Conservation (phyloP, 2,797 vertebrate species). For the Dendrocincla fuliginosa region DNA sequence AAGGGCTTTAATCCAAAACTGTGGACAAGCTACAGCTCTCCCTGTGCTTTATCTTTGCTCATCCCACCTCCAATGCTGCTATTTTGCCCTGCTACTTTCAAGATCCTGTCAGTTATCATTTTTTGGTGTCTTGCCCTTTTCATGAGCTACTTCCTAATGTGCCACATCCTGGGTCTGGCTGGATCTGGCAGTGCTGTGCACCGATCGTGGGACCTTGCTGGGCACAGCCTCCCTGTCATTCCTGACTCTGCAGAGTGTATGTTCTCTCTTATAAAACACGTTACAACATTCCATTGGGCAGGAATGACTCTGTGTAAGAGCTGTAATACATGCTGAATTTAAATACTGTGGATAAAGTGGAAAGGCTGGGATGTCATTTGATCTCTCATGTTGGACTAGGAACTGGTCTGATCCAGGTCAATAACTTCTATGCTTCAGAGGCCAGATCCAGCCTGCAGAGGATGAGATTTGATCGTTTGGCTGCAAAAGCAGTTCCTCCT, state of each 20-base stretch:
- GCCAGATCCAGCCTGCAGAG: not conserved
- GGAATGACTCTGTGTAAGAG: not conserved
- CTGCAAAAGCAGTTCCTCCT: not conserved
- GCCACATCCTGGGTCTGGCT: not conserved
- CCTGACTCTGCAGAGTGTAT: not conserved
- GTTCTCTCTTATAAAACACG: not conserved
- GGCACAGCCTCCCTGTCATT: not conserved
- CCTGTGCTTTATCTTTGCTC: not conserved
- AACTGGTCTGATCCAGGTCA: not conserved
- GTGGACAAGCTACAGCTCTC: not conserved
- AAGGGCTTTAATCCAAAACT: not conserved
- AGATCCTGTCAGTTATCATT: conserved; percentile 21
- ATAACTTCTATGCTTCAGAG: not conserved
- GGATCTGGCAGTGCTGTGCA: fast-evolving
- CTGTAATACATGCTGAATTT: not conserved
- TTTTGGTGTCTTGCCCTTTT: conserved; percentile 33
- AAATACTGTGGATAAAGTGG: not conserved
- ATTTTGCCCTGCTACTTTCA: conserved; percentile 40
- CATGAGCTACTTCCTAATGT: not conserved
- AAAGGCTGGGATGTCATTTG: not conserved
- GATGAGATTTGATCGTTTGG: not conserved
- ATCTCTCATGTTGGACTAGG: not conserved
- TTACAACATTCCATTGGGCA: not conserved
- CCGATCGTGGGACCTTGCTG: not conserved
- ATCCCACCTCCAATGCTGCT: conserved; percentile 12